Evolutionary conservation across 2,888 invertebrate genomes (phyloP), one percentile per base, ranked within the genome.

Genomic region (Calameuta idolon): DNA sequence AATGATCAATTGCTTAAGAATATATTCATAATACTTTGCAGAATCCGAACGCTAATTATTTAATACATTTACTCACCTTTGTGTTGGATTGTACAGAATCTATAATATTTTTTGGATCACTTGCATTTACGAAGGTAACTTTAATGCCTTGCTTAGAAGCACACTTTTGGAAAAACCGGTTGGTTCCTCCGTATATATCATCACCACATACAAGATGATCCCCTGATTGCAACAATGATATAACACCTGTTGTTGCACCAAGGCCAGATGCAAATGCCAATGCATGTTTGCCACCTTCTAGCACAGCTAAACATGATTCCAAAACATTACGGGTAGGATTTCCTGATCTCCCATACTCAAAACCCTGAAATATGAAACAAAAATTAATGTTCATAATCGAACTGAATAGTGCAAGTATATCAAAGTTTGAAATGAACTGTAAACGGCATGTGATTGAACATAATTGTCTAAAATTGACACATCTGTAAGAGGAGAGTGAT

Each of bases 121-220:
- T 95, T 79, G 96, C 94, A 91, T 99, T 97, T 31, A 96, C 94
- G 90, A 98, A 96, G 11, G 95, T 94, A 15, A 95, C 93, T 85
- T 95, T 93, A 34, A 99, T 93, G 4, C 96, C 96, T 89, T 96
- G 94, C 84, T 94, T 94, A 0, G 92, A 83, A 0, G 93, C 93
- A 78, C 95, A 94, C 88, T 94, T 93, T 82, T 95, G 94, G 89
- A 94, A 95, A 55, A 81, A 88, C 84, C 98, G 94, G 88, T 96
- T 96, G 0, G 97, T 97, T 34, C 99, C 99, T 76, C 99, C 99
- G 89, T 99, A 99, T 4, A 99, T 94, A 92, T 99, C 99, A 91
- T 99, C 98, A 80, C 96, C 95, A 86, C 96, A 95, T 73, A 99
- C 91, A 15, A 99, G 93, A 89, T 99, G 98, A 90, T 99, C 99